Percentiles rank a stretch among this genome's conserved stretches.
Conservation (phyloP, 1,140 invertebrate genomes). For the Drosophila kikkawai region DNA sequence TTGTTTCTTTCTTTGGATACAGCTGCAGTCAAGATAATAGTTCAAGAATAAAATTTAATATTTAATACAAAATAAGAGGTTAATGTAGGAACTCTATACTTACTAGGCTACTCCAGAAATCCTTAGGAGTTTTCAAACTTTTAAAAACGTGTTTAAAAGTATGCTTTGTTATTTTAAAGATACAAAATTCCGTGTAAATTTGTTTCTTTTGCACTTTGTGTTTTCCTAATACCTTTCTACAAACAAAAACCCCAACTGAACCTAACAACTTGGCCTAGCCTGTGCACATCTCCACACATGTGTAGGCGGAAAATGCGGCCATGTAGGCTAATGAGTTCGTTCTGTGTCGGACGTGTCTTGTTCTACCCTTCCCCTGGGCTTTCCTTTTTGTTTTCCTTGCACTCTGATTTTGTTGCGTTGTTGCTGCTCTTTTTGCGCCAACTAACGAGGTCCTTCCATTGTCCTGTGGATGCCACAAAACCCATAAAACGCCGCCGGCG, state of each 20-base stretch:
- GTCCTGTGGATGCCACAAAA: slow-evolving; percentile 39
- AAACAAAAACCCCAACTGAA: neutral
- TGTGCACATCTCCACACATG: slow-evolving; percentile 22
- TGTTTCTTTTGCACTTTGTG: neutral
- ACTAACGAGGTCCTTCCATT: slow-evolving; percentile 61
- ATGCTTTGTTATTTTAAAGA: neutral
- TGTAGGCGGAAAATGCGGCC: slow-evolving; percentile 79
- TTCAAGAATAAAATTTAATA: too few species aligned
- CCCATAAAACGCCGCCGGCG: slow-evolving; percentile 45
- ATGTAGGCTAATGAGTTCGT: slow-evolving; percentile 81
- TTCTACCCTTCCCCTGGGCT: slow-evolving; percentile 13
- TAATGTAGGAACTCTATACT: too few species aligned
- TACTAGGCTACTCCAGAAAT: too few species aligned
- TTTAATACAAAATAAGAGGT: too few species aligned
- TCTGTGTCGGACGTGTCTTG: slow-evolving; percentile 55
- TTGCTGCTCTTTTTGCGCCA: slow-evolving; percentile 43
- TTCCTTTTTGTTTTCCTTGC: slow-evolving; percentile 9
- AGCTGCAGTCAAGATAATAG: neutral
- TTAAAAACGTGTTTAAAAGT: neutral
- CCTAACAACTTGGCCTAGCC: neutral
- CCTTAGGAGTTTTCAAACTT: neutral
- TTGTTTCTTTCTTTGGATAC: neutral
- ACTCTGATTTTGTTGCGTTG: slow-evolving; percentile 32
- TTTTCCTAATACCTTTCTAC: neutral
- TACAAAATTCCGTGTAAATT: neutral